phyloP scores from a whole-genome alignment of 2,113 vertebrate genomes.

The Ptilonorhynchus violaceus region DNA sequence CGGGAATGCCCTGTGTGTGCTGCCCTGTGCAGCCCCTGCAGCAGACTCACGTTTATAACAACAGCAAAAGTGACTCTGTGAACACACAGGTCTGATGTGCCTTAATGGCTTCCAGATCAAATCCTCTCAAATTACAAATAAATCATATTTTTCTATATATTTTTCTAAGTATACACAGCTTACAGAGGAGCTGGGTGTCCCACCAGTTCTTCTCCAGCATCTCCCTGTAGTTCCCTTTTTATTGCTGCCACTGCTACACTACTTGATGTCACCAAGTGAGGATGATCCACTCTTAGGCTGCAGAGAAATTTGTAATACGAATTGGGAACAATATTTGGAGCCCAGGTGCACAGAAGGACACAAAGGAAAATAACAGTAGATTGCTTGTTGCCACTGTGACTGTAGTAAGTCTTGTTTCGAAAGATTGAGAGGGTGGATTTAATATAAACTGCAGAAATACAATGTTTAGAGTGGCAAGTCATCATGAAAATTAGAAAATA shows the following conservation, averaged over 20 bases:
- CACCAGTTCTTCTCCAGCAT: background rate
- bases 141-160: background rate
- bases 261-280: constrained; percentile 26
- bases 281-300: background rate
- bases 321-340: constrained; percentile 38
- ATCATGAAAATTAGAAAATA: constrained; percentile 59
- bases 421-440: constrained; percentile 4
- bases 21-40: background rate
- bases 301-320: constrained; percentile 14
- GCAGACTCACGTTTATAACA: background rate
- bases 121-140: background rate
- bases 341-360: background rate
- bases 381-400: constrained; percentile 21
- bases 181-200: background rate
- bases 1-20: background rate
- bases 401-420: constrained; percentile 42
- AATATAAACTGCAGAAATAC: constrained; percentile 42
- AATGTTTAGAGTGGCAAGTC: constrained; percentile 45
- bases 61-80: background rate
- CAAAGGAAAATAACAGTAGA: background rate
- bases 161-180: background rate
- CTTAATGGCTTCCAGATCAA: background rate
- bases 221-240: background rate
- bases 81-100: background rate
- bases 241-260: constrained; percentile 11